Evolutionary conservation across 2,113 vertebrate genomes (phyloP).

Genomic region (Hemibagrus wyckioides): DNA sequence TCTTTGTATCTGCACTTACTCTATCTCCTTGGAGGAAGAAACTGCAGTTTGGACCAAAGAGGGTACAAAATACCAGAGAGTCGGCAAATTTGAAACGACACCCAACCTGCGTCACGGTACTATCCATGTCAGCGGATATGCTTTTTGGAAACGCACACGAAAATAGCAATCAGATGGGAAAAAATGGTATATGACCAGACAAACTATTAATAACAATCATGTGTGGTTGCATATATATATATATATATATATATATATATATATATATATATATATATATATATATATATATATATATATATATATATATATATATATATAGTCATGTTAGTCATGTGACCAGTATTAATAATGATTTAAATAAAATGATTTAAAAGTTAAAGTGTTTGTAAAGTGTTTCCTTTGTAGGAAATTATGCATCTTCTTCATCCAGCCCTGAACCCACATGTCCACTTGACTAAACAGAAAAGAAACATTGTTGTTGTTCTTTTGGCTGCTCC

Average conservation of each 20-base stretch:
- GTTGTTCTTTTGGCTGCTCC: no score
- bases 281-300: no score
- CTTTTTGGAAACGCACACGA: not conserved
- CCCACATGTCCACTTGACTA: not conserved
- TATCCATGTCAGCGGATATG: not conserved
- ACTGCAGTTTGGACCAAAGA: not conserved
- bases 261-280: no score
- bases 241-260: no score
- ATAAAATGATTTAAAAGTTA: not conserved
- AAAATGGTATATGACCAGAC: not conserved
- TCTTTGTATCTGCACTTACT: not conserved
- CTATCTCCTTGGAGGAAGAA: not conserved
- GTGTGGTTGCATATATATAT: not conserved
- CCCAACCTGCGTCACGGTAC: not conserved
- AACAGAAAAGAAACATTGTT: no score
- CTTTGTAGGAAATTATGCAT: not conserved
- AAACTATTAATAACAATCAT: not conserved
- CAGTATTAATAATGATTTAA: not conserved
- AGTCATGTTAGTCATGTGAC: no score
- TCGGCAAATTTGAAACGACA: not conserved
- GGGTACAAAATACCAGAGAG: not conserved
- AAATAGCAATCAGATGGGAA: not conserved
- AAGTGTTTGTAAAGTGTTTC: not conserved
- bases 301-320: no score
- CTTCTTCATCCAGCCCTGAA: not conserved